A percentile compares a stretch with the other conserved stretches of the same genome.
Evolutionary conservation across 2,113 vertebrate species (phyloP).

Genomic region (Taxidea taxus): DNA sequence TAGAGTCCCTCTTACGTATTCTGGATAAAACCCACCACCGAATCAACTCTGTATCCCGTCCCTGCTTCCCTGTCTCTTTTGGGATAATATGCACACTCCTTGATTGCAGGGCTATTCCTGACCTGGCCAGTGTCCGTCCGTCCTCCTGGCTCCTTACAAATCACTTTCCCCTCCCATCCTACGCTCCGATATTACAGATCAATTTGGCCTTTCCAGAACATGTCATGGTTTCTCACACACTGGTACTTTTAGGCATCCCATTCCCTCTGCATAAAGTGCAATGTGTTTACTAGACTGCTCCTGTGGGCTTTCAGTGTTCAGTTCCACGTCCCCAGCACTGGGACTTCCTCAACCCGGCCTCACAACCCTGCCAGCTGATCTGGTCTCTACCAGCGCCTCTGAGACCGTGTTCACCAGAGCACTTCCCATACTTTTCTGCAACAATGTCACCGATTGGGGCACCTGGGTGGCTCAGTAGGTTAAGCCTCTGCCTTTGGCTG

Average conservation of each 20-base stretch:
- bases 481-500: no score
- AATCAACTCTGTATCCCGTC: background rate
- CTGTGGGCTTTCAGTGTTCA: background rate
- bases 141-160: background rate
- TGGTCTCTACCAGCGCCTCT: background rate
- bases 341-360: background rate
- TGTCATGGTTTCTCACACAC: background rate
- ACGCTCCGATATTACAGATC: background rate
- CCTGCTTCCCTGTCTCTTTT: background rate
- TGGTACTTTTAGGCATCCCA: background rate
- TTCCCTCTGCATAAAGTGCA: background rate
- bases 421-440: background rate
- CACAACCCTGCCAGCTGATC: no score
- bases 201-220: background rate
- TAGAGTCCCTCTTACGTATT: background rate
- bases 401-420: background rate
- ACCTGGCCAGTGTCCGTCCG: rapidly evolving
- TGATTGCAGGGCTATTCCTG: background rate
- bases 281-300: background rate
- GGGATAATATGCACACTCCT: background rate
- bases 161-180: background rate
- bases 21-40: background rate
- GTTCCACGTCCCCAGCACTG: background rate
- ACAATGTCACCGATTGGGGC: background rate
- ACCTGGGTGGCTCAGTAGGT: no score